Base-by-base conservation (phyloP, 2,113 vertebrate genomes). In the Corydoras sp. region DNA sequence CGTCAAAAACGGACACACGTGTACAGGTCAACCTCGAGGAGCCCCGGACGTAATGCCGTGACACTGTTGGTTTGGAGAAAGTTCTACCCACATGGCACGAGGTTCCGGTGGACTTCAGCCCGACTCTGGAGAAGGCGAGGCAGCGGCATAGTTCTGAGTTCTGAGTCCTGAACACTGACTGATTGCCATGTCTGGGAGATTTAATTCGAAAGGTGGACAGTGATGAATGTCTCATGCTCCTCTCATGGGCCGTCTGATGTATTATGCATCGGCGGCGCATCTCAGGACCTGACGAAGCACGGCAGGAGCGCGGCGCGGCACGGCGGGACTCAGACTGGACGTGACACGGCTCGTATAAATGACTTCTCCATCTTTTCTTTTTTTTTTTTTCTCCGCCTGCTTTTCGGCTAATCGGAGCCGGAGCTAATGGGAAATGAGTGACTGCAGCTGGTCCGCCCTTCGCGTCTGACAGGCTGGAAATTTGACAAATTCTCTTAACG, bases 161-260 rank as follows among this genome's bases (percentile, higher is more conserved):
- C 82, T 78, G 86, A 88, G 85, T 88, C 87, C 86, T 87, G 86
- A 89, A 86, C 82, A 65, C 76, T 87, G 86, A 89, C 81, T 83
- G 85, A 89, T 89, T 87, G 87, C 84, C 85, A 86, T 80, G 85
- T 88, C 86, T 85, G 80, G 80, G 79, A 83, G 81, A 86, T 88
- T 78, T 88, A 86, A 89, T 90, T 88, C 89, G 85, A 89, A 89
- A 89, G 88, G 86, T 87, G 87, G 89, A 90, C 88, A 89, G 84
- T 91, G 90, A 90, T 89, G 84, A 91, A 91, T 91, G 87, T 87
- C 84, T 89, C 81, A 77, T 82, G 83, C 82, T 80, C 80, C 6
- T 54, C 86, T 89, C 85, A 85, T 81, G 85, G 84, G 80, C 84
- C 78, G 77, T 85, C 85, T 88, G 88, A 90, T 89, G 89, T 89